Percentiles rank a stretch among this genome's conserved stretches.
phyloP scores from a whole-genome alignment of 2,888 invertebrate species.

The Eupsilia transversa region DNA sequence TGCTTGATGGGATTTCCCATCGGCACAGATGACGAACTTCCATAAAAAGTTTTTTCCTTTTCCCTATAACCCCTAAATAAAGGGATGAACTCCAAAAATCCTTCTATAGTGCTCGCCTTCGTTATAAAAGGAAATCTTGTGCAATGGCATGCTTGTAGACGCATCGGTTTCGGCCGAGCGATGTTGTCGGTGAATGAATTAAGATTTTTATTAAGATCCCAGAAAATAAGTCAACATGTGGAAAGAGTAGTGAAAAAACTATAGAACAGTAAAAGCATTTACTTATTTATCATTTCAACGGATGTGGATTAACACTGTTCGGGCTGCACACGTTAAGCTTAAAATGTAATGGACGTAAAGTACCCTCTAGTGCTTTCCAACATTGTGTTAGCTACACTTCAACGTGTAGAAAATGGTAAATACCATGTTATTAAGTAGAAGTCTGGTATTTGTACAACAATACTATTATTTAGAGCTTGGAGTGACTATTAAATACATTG shows the following conservation, averaged over 20 bases:
- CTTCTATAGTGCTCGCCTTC: no score
- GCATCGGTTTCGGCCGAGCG: neutral
- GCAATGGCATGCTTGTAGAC: neutral
- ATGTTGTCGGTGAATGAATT: neutral
- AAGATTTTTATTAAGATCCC: neutral
- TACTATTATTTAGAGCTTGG: conserved; percentile 6
- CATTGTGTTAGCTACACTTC: conserved; percentile 28
- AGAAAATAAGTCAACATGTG: neutral
- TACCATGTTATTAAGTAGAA: conserved; percentile 37
- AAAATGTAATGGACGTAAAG: conserved; percentile 32
- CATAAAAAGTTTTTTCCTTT: no score
- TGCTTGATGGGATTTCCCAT: no score
- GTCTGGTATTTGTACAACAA: conserved; percentile 28
- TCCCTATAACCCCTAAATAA: no score
- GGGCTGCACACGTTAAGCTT: conserved; percentile 22
- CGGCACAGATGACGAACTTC: no score
- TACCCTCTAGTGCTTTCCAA: conserved; percentile 25
- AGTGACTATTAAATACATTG: conserved; percentile 12
- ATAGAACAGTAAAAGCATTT: neutral
- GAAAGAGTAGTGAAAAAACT: neutral
- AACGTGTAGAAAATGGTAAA: conserved; percentile 41
- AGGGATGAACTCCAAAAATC: no score
- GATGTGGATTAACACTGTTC: conserved; percentile 5
- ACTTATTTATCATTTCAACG: neutral
- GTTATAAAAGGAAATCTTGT: no score